phyloP scores from a whole-genome alignment of 2,797 vertebrate genomes.

The Acestrorhynchus altus region DNA sequence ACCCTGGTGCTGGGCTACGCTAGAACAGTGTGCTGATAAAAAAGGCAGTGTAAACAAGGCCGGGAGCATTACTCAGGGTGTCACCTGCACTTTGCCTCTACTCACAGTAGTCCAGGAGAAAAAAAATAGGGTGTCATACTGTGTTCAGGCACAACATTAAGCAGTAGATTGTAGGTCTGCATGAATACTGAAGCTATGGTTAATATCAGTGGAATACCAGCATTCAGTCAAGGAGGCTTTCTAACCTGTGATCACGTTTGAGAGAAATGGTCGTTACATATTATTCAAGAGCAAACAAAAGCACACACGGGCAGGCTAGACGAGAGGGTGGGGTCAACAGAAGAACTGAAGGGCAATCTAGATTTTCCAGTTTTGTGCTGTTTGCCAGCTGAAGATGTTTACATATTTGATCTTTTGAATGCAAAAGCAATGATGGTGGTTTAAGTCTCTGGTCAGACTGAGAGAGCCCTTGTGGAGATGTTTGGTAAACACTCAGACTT shows the following conservation, averaged over 20 bases:
- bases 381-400: background rate
- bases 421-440: background rate
- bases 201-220: background rate
- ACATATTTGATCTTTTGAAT: background rate
- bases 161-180: background rate
- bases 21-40: background rate
- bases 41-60: background rate
- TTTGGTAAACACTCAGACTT: slow-evolving; percentile 32
- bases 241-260: slow-evolving; percentile 3
- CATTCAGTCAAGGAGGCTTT: background rate
- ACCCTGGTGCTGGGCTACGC: slow-evolving; percentile 6
- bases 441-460: background rate
- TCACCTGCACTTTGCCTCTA: slow-evolving; percentile 9
- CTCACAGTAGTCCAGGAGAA: too few relatives aligned
- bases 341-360: slow-evolving; percentile 10
- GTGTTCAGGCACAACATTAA: background rate
- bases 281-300: slow-evolving; percentile 50
- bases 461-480: background rate
- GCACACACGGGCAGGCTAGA: background rate
- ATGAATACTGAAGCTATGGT: background rate
- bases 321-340: slow-evolving; percentile 20
- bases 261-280: slow-evolving; percentile 32
- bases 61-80: background rate
- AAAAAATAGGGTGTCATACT: background rate
- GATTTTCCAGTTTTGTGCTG: slow-evolving; percentile 42